A percentile compares a stretch with the other conserved stretches of the same genome.
These are phyloP conservation scores for Eledona agricola DNA, from an alignment of 2,888 invertebrate species.

Conservation along the genomic window DNA sequence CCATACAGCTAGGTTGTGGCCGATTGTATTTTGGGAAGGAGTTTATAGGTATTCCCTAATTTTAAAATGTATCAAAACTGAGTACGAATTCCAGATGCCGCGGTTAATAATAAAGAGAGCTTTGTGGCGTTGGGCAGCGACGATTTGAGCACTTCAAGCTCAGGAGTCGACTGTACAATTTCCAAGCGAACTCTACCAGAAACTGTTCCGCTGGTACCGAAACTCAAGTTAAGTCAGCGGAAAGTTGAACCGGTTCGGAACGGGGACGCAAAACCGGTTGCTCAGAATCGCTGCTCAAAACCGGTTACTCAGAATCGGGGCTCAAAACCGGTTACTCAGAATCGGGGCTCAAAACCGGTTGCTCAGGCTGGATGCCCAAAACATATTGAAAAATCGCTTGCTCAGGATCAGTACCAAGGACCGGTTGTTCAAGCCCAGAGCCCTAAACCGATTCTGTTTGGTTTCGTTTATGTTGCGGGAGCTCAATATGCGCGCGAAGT, in stretches of 20 bases:
- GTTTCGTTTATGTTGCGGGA: slow-evolving; percentile 64
- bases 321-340: no score
- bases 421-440: slow-evolving; percentile 1
- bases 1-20: slow-evolving; percentile 63
- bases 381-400: no score
- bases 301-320: no score
- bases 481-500: slow-evolving; percentile 60
- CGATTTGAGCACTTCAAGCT: slow-evolving; percentile 31
- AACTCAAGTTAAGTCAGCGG: no score
- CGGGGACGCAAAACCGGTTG: no score
- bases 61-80: not conserved
- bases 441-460: slow-evolving; percentile 60
- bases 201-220: not conserved
- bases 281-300: no score
- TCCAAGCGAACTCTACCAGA: no score
- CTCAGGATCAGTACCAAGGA: no score
- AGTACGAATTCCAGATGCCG: slow-evolving; percentile 48
- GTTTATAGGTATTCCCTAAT: slow-evolving; percentile 54
- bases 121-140: slow-evolving; percentile 43
- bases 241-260: no score
- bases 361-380: no score
- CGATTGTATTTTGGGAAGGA: slow-evolving; percentile 64
- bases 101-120: slow-evolving; percentile 46
- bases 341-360: no score
- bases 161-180: no score